Evolutionary conservation across 35 echinoderm and acorn worm species (phyloP).

Genomic region (Patiria miniata): DNA sequence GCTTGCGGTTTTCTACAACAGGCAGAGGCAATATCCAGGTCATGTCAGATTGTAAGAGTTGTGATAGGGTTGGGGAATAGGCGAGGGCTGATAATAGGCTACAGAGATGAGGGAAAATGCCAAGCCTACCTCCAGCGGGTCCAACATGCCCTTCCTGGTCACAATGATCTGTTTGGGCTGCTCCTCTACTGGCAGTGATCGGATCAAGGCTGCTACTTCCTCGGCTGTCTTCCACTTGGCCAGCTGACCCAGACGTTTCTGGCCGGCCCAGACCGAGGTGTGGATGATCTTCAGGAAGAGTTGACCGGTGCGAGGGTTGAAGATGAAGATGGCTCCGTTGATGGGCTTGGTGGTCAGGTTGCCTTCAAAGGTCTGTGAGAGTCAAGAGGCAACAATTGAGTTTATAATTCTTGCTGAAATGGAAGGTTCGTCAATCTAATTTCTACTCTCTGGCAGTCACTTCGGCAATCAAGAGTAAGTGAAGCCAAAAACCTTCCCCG

Average conservation of each 20-base stretch:
- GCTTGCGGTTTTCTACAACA: no score
- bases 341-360: conserved; percentile 99
- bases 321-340: conserved; percentile 99
- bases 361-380: conserved; percentile 91
- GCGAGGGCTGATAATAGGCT: no score
- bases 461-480: no score
- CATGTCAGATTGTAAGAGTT: no score
- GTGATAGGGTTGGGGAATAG: no score
- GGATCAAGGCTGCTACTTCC: conserved; percentile 95
- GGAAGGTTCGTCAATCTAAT: no score
- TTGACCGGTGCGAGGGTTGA: conserved; percentile 98
- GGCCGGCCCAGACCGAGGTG: conserved; percentile 93
- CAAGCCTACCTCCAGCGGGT: conserved; percentile 87
- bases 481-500: no score
- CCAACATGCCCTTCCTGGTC: conserved; percentile 99
- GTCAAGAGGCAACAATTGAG: neutral
- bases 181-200: conserved; percentile 96
- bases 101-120: no score
- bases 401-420: neutral
- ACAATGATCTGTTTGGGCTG: conserved; percentile 99
- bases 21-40: no score
- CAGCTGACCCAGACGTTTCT: conserved; percentile 99
- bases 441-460: no score
- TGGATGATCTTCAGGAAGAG: conserved; percentile 99
- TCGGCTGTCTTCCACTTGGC: conserved; percentile 87